Evolutionary conservation across 1,140 invertebrate species (phyloP).

Genomic region (Aphis craccivora): DNA sequence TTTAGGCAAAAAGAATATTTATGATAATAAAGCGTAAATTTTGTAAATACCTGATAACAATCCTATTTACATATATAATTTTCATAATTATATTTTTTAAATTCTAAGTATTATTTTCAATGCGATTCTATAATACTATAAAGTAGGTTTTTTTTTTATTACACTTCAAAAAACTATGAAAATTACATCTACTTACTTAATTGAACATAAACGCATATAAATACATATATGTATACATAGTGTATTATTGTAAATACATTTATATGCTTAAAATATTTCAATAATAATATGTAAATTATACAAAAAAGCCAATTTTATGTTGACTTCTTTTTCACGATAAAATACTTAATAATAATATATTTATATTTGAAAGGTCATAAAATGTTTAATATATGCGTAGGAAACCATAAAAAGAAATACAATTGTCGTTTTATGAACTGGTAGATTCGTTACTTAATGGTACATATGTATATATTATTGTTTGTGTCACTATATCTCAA

Average conservation of each 20-base stretch:
- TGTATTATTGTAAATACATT: background rate
- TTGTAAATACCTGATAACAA: background rate
- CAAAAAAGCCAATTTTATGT: slow-evolving; percentile 9
- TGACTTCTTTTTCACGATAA: slow-evolving; percentile 24
- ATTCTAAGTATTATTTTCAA: background rate
- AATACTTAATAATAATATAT: slow-evolving; percentile 6
- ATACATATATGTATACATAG: no score
- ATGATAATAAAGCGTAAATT: background rate
- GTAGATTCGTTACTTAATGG: slow-evolving; percentile 32
- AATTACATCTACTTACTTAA: background rate
- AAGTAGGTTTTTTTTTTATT: background rate
- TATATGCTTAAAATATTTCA: background rate
- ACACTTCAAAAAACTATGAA: background rate
- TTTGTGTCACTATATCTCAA: background rate
- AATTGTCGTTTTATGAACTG: slow-evolving; percentile 46
- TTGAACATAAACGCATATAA: background rate
- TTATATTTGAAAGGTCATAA: slow-evolving; percentile 11
- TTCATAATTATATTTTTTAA: slow-evolving; percentile 6
- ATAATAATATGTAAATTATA: slow-evolving; percentile 40
- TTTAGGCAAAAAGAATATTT: background rate
- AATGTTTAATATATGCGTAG: slow-evolving; percentile 36
- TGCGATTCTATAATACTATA: background rate
- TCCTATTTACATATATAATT: slow-evolving; percentile 28
- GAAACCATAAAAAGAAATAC: slow-evolving; percentile 46
- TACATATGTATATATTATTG: background rate